phyloP scores from a whole-genome alignment of 2,113 vertebrate genomes.

The Siniperca chuatsi region DNA sequence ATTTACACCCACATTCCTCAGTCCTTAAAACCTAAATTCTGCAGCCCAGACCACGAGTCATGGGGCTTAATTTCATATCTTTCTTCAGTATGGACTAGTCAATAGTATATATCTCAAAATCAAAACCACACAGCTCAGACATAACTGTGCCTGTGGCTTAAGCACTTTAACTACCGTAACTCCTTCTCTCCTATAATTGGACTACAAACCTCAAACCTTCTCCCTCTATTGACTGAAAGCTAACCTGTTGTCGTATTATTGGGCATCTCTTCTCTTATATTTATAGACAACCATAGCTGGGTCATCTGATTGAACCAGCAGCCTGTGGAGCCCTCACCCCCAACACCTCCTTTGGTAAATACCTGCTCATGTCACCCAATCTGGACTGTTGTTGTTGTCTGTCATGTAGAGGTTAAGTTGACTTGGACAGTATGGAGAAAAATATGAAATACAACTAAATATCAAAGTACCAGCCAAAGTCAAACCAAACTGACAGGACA shows the following conservation, averaged over 20 bases:
- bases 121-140: neutral
- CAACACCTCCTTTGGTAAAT: conserved; percentile 61
- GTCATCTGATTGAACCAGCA: conserved; percentile 24
- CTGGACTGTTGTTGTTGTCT: conserved; percentile 15
- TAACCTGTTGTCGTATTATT: conserved; percentile 11
- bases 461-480: neutral
- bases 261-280: conserved; percentile 19
- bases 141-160: neutral
- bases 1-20: neutral
- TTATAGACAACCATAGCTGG: conserved; percentile 68
- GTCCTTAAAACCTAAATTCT: neutral
- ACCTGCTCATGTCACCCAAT: neutral
- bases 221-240: conserved; percentile 19
- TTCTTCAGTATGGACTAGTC: neutral
- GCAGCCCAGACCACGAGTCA: neutral
- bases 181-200: neutral
- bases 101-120: neutral
- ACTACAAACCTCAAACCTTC: conserved; percentile 12
- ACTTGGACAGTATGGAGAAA: neutral
- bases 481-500: neutral
- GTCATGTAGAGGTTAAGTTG: neutral
- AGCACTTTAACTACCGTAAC: neutral
- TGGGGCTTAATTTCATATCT: neutral
- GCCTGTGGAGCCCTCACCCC: conserved; percentile 28
- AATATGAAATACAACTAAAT: neutral